These are phyloP conservation scores for Eulemur rufifrons DNA, from an alignment of 2,113 vertebrate species.

Conservation along the genomic window DNA sequence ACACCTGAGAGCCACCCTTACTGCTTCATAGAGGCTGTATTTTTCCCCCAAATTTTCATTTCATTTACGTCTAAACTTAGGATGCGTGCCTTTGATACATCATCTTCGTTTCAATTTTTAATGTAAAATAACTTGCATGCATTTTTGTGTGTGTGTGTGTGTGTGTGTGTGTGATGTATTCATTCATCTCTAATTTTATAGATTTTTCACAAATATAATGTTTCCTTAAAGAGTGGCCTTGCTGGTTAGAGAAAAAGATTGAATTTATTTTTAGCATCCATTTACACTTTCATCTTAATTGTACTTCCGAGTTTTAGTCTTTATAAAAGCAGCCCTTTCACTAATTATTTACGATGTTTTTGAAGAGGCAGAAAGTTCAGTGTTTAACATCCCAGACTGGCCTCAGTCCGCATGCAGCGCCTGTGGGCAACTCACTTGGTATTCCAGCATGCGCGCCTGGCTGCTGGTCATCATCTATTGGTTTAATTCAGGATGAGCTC, in stretches of 20 bases:
- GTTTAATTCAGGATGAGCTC: not conserved
- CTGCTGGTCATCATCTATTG: too few species aligned
- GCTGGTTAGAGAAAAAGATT: not conserved
- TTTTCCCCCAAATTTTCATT: not conserved
- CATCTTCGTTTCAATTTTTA: not conserved
- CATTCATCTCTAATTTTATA: not conserved
- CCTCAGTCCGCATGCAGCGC: not conserved
- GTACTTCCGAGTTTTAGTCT: not conserved
- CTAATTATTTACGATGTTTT: not conserved
- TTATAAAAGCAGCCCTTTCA: not conserved
- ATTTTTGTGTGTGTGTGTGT: accelerated
- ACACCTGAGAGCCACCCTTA: not conserved
- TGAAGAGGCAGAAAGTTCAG: not conserved
- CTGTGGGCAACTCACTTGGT: too few species aligned
- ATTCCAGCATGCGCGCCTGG: accelerated
- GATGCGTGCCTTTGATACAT: not conserved
- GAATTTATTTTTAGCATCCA: not conserved
- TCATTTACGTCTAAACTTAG: not conserved
- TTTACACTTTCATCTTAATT: not conserved
- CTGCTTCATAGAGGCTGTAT: not conserved
- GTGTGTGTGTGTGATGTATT: accelerated
- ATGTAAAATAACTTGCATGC: not conserved
- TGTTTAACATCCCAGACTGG: not conserved
- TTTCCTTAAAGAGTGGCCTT: not conserved
- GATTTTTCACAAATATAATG: not conserved